Evolutionary conservation across 2,113 vertebrate species (phyloP).

Genomic region (Tor tambroides): DNA sequence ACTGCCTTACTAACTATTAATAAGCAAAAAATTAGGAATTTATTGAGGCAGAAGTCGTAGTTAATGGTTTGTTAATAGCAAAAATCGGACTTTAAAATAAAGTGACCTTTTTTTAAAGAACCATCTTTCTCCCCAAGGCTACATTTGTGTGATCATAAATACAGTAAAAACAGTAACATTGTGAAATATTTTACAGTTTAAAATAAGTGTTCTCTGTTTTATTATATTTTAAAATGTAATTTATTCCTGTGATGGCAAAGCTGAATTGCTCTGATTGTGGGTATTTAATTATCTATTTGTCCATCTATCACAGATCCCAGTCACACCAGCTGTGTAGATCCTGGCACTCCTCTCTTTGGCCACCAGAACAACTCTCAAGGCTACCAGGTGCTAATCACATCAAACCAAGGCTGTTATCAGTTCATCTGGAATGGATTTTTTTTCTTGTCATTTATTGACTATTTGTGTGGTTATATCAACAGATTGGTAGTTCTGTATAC

Average conservation of each 20-base stretch:
- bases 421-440: not conserved
- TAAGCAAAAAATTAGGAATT: too few species aligned
- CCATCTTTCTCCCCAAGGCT: not conserved
- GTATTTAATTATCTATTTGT: too few species aligned
- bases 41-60: too few species aligned
- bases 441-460: not conserved
- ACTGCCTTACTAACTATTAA: too few species aligned
- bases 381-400: slow-evolving; percentile 82
- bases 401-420: not conserved
- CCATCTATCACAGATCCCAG: slow-evolving; percentile 82
- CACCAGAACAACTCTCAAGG: slow-evolving; percentile 95
- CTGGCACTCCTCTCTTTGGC: slow-evolving; percentile 88
- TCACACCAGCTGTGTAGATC: slow-evolving; percentile 89
- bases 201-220: too few species aligned
- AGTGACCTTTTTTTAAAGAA: too few species aligned
- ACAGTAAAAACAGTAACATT: not conserved
- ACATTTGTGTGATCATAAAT: not conserved
- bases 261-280: too few species aligned
- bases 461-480: slow-evolving; percentile 18
- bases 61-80: too few species aligned
- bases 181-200: too few species aligned
- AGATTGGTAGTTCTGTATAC: slow-evolving; percentile 87
- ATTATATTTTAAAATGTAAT: too few species aligned
- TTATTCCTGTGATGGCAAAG: too few species aligned
- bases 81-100: too few species aligned